Evolutionary conservation across 2,797 vertebrate genomes (phyloP), one percentile per base, ranked within the genome.

Genomic region (Silurus lanzhouensis): DNA sequence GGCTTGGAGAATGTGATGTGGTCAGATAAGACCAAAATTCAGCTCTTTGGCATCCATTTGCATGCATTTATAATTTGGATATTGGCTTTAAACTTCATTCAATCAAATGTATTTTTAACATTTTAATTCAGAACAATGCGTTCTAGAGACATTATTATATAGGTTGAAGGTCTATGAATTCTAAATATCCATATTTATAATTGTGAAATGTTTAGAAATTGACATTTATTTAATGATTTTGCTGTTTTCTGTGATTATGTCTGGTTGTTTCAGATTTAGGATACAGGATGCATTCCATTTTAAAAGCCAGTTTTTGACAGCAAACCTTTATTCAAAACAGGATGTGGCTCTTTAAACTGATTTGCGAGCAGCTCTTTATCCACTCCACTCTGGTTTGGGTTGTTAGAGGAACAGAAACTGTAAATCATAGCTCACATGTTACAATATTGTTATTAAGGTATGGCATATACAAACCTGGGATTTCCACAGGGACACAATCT

Each of bases 351-450:
- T 67, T 67, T 25, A 55, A 68, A 68, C 63, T 81, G 64, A 55
- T 68, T 48, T 31, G 25, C 20, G 6, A 27, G 31, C 60, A 12
- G 70, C 68, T 85, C 46, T 64, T 67, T 13, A 75, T 80, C 71
- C 52, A 60, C 64, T 46, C 72, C 52, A 15, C 2, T 79, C 67
- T 79, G 75, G 5, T 84, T 64, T 70, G 38, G 79, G 61, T 84
- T 78, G 77, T 84, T 84, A 76, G 66, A 68, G 15, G 48, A 68
- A 57, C n/a, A 68, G 27, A 68, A 68, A 7, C 17, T 19, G 7
- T 67, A 67, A 66, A 10, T 79, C 79, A 57, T 57, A 68, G 25
- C 13, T 57, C 64, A 70, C 5, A 82, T 68, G 48, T 57, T 68
- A 38, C 25, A 55, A 48, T 57, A 38, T 57, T 20, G 2, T 68